A percentile compares a stretch with the other conserved stretches of the same genome.
phyloP scores from a whole-genome alignment of 2,888 invertebrate species.

The Clostera curtula region DNA sequence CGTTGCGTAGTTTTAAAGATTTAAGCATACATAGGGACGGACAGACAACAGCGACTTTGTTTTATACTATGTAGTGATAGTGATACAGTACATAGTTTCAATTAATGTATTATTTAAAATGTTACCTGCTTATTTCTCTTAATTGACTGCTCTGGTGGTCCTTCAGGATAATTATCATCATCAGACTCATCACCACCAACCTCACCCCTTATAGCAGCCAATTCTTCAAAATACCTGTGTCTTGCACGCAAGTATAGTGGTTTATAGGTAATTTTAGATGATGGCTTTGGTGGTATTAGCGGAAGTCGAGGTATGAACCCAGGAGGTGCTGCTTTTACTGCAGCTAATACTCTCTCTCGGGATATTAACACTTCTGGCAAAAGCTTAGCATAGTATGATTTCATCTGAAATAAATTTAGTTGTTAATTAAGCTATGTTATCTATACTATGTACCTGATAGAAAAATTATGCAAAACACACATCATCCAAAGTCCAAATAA shows the following conservation, averaged over 20 bases:
- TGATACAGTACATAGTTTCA: background rate
- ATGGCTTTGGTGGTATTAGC: slow-evolving; percentile 44
- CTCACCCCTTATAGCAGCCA: slow-evolving; percentile 78
- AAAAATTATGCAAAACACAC: no score
- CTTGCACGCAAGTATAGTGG: slow-evolving; percentile 73
- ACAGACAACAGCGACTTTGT: no score
- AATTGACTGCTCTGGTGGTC: slow-evolving; percentile 75
- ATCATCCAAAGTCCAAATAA: no score
- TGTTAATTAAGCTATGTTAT: background rate
- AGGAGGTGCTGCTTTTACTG: slow-evolving; percentile 79
- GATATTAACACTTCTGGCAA: slow-evolving; percentile 84
- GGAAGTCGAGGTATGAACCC: slow-evolving; percentile 69
- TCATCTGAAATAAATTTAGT: slow-evolving; percentile 41
- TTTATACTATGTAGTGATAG: no score
- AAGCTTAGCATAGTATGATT: slow-evolving; percentile 72
- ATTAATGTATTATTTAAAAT: slow-evolving; percentile 2
- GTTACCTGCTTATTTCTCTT: slow-evolving; percentile 71
- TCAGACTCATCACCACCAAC: slow-evolving; percentile 85
- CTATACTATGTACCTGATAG: no score
- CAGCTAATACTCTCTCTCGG: slow-evolving; percentile 80
- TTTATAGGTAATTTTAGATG: slow-evolving; percentile 55
- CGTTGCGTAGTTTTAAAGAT: no score
- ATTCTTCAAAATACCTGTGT: slow-evolving; percentile 78
- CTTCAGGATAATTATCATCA: slow-evolving; percentile 85
- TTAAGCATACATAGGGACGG: no score